phyloP scores from a whole-genome alignment of 2,797 vertebrate species.

The Pseudocheirus occidentalis region DNA sequence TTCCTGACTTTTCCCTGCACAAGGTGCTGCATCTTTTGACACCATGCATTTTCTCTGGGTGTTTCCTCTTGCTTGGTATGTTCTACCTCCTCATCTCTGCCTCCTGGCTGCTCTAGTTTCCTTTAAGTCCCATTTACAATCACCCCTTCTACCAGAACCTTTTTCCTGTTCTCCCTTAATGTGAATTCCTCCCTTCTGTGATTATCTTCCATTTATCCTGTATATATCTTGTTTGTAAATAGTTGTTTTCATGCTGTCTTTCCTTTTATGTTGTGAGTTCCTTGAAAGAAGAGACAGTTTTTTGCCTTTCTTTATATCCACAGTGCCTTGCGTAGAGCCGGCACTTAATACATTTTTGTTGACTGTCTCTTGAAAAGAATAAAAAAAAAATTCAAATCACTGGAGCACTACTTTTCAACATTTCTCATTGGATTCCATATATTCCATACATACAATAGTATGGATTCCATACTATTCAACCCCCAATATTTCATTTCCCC shows the following conservation, averaged over 20 bases:
- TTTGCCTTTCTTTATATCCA: neutral
- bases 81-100: neutral
- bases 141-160: neutral
- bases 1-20: neutral
- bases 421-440: neutral
- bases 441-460: no score
- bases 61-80: neutral
- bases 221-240: neutral
- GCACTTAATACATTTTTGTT: neutral
- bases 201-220: neutral
- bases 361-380: neutral
- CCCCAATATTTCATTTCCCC: neutral
- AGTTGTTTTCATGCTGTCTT: neutral
- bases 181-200: neutral
- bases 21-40: neutral
- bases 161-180: neutral
- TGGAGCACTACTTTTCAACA: neutral
- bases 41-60: neutral
- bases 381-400: neutral
- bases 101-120: neutral
- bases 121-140: neutral
- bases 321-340: neutral
- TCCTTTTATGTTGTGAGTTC: neutral
- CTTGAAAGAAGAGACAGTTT: neutral
- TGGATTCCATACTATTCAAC: no score